Evolutionary conservation across 2,888 invertebrate species (phyloP), one percentile per base, ranked within the genome.

Genomic region (Sthenelais limicola): DNA sequence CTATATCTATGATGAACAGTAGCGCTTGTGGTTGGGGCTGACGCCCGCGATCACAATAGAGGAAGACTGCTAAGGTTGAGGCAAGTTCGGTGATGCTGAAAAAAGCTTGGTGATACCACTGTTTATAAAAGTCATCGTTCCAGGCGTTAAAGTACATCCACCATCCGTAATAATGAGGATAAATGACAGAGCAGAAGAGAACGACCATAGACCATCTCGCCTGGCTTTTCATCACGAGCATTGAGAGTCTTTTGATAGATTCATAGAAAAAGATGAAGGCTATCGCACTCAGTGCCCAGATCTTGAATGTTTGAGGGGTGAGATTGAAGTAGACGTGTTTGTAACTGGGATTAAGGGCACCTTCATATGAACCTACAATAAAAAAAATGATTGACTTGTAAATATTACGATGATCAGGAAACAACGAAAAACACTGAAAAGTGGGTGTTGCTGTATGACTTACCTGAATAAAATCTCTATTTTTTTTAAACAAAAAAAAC

Each of bases 1-100:
- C 76, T 30, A 78, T 43, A 32, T 38, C 32, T 30, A 70, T 47
- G 47, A 79, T 66, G n/a, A 54, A 38, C 26, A 79, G 54, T 21
- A 74, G 30, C 26, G 72, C 47, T 26, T 58, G 30, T 3, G 73
- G 52, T 18, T 90, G 90, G 49, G 91, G 85, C 0, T 48, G 38
- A 15, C 35, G 33, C 3, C 56, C 52, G 7, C 21, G 32, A 48
- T 71, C 38, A 30, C 72, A 74, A 38, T 73, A 49, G 47, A 54
- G 30, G 5, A 79, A 15, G 12, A 73, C 69, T 26, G 73, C 9
- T 12, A 68, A 21, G n/a, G 79, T 73, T 15, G 76, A 76, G 12
- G 75, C 35, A 12, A 78, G 26, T 33, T 79, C 79, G 1, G 77
- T 76, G 43, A 77, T 15, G 32, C 62, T 74, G 56, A 80, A 80